Base-by-base conservation (phyloP, 23 tunicate genomes). In the Styela clava region DNA sequence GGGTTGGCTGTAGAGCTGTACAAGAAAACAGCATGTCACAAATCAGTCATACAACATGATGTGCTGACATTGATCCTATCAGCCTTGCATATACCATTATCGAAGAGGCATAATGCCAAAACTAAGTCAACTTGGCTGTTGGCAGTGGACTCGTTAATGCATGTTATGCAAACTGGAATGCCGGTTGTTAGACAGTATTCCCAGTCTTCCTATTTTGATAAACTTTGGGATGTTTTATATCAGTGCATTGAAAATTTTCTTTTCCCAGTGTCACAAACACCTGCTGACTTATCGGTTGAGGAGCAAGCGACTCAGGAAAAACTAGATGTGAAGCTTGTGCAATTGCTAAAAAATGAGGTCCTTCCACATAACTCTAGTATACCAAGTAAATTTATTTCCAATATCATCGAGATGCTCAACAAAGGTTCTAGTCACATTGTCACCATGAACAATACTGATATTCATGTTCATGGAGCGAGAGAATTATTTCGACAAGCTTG, bases 161-260 rank as follows among this genome's bases (percentile, higher is more conserved):
- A 87, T 27, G 87, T 93, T 1, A 74, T 87, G 26, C 93, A 93
- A 67, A 84, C 89, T 9, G 98, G 98, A 2, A 32, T 93, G 74
- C 98, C 98, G 23, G 93, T 93, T 63, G 98, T 88, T 21, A 62
- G 98, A 30, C 98, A 93, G 81, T 88, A 93, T 73, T 84, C 98
- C 24, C 98, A 93, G 64, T 64, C 79, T 16, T 81, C 89, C 27
- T 31, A 83, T 20, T 93, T 93, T 32, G 84, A 84, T n/a, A 79
- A 77, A 24, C 56, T 93, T 24, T 93, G 98, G 98, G 98, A 93
- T 76, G 98, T 84, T 71, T 61, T 93, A 3, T 67, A 84, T 18
- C 73, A 79, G 3, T 93, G 98, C 79, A 84, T 93, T 74, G 89
- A 93, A 70, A 89, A 79, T 69, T 93, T 87, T 69, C 70, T 93